Evolutionary conservation across 2,797 vertebrate genomes (phyloP), one percentile per base, ranked within the genome.

Genomic region (Sebastes itinus): DNA sequence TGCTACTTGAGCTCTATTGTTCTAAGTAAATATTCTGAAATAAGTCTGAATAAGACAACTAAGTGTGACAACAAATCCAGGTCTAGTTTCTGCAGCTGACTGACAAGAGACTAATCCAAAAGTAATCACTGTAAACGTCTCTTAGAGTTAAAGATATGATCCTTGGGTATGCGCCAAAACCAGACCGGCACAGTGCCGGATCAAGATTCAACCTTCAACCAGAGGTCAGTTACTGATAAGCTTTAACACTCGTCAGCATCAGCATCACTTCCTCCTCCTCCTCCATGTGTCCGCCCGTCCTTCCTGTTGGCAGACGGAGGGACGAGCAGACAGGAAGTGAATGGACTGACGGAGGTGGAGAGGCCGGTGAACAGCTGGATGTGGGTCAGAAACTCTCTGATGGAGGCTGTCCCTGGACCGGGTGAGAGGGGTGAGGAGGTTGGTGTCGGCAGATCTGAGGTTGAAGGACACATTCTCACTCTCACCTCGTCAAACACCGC

Each of bases 351-450:
- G 62, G 70, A 78, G 87, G 86, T 84, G 52, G 75, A 75, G 80
- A 82, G 91, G 92, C 80, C 72, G 65, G 46, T n/a, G 72, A 54
- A 42, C 93, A 92, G 89, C 87, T 92, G 92, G 74, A 85, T 62
- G 42, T 11, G 33, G 75, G 75, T 78, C 81, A 61, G 23, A 63
- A 64, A 22, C 65, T n/a, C 42, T n/a, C 8, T 66, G 64, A 38
- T 28, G n/a, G 38, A 58, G 55, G 12, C 22, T 64, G 5, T 38
- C 1, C 23, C 42, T 46, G 42, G 42, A 46, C 42, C 0, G 14
- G 14, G 42, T 16, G 38, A 42, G 38, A 42, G 14, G 0, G 23
- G 13, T 13, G 55, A 7, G 23, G 23, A 46, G 6, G 42, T 46
- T 46, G 42, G 16, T 18, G 42, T 46, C 42, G 3, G 42, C 0